Evolutionary conservation across 2,888 invertebrate species (phyloP).

Genomic region (Tipula confusa): DNA sequence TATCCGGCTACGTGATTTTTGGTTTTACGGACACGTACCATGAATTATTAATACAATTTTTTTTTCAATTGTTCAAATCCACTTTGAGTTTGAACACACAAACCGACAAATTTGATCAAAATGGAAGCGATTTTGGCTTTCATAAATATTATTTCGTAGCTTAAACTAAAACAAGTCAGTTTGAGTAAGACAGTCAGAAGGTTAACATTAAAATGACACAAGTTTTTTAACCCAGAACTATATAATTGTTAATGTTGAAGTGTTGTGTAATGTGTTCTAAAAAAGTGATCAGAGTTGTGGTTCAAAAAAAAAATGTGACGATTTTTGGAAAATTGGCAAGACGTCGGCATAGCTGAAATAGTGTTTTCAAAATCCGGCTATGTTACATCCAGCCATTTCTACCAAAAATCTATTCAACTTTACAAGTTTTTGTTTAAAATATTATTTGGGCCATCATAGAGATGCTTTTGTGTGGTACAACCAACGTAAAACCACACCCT

Average conservation of each 20-base stretch:
- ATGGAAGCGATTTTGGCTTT: neutral
- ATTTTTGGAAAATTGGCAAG: conserved; percentile 49
- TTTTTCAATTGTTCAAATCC: conserved; percentile 7
- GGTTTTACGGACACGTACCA: neutral
- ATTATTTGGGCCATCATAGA: neutral
- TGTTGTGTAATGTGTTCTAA: neutral
- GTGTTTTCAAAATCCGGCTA: conserved; percentile 44
- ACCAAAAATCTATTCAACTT: conserved; percentile 38
- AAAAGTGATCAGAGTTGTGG: neutral
- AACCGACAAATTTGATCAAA: neutral
- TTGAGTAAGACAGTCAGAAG: neutral
- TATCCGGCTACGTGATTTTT: conserved; percentile 20
- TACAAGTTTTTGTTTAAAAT: neutral
- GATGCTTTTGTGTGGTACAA: neutral
- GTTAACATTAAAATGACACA: neutral
- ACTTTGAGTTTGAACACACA: conserved; percentile 3
- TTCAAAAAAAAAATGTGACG: neutral
- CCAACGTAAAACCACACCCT: neutral
- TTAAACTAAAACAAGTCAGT: neutral
- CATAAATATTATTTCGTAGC: neutral
- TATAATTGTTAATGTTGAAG: neutral
- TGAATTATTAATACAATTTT: neutral
- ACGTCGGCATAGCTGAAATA: conserved; percentile 52
- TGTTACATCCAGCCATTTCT: conserved; percentile 52
- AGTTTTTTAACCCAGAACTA: neutral